Conservation (phyloP, 2,888 invertebrate genomes). For the Drosophila tanythrix region DNA sequence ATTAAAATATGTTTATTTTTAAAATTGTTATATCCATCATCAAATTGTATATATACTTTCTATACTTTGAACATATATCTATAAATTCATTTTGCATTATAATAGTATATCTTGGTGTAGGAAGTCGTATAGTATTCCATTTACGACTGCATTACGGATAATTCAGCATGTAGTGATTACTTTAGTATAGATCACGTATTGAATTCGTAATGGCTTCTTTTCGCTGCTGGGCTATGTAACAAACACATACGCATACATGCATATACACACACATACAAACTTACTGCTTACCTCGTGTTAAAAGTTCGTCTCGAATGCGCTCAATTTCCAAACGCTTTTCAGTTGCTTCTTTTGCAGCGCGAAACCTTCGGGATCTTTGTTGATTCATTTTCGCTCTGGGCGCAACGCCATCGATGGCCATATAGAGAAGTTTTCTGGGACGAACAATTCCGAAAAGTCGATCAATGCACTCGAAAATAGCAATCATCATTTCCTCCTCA, state of each 20-base stretch:
- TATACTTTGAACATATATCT: neutral
- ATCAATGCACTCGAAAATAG: conserved; percentile 99
- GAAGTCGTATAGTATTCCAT: neutral
- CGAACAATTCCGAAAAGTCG: conserved; percentile 96
- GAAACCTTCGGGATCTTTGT: conserved; percentile 97
- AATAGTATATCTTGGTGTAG: neutral
- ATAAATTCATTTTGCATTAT: neutral
- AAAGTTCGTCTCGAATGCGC: conserved; percentile 90
- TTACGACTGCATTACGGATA: neutral
- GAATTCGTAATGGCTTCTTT: neutral
- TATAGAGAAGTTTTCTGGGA: conserved; percentile 96
- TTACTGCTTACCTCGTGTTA: conserved; percentile 86
- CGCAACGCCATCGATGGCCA: conserved; percentile 99
- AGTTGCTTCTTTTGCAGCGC: conserved; percentile 96
- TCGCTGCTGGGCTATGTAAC: neutral
- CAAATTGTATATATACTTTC: neutral
- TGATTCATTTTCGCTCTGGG: conserved; percentile 99
- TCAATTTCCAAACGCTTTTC: conserved; percentile 95
- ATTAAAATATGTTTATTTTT: too few species aligned
- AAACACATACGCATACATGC: neutral
- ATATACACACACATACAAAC: neutral
- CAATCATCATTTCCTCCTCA: conserved; percentile 99
- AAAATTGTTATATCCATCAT: too few species aligned
- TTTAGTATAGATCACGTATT: neutral
- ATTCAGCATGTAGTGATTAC: neutral